Percentiles rank a stretch among this genome's conserved stretches.
phyloP scores from a whole-genome alignment of 2,888 invertebrate genomes.

The Smittia aterrima region DNA sequence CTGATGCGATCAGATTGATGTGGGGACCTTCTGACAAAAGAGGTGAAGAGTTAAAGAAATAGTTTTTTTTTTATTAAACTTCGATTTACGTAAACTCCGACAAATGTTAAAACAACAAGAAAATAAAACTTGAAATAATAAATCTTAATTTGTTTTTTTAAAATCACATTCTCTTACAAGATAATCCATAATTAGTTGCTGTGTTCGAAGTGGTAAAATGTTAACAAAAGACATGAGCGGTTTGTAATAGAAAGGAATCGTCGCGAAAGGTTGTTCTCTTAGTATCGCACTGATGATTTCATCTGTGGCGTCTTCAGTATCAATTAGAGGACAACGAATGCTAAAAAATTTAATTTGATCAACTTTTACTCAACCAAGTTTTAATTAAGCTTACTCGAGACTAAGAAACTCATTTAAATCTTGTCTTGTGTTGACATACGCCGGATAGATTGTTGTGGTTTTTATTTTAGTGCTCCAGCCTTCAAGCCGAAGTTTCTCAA shows the following conservation, averaged over 20 bases:
- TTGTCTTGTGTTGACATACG: constrained; percentile 31
- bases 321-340: neutral
- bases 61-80: too few species aligned
- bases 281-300: neutral
- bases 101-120: too few species aligned
- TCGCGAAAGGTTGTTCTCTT: neutral
- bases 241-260: neutral
- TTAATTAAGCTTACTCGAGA: constrained; percentile 4
- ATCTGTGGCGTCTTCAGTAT: neutral
- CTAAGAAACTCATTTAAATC: constrained; percentile 24
- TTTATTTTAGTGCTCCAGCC: constrained; percentile 22
- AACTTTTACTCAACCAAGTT: neutral
- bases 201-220: neutral
- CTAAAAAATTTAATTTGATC: constrained; percentile 3
- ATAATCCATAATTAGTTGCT: constrained; percentile 9
- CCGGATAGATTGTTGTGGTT: constrained; percentile 39
- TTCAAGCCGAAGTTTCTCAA: constrained; percentile 18
- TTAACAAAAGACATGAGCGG: neutral
- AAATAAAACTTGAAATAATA: too few species aligned
- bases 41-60: neutral
- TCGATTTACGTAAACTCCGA: too few species aligned
- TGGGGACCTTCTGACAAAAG: neutral
- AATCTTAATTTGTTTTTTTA: neutral
- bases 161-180: neutral
- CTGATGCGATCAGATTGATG: neutral